Evolutionary conservation across 2,888 invertebrate species (phyloP).

Genomic region (Eurytoma adleriae): DNA sequence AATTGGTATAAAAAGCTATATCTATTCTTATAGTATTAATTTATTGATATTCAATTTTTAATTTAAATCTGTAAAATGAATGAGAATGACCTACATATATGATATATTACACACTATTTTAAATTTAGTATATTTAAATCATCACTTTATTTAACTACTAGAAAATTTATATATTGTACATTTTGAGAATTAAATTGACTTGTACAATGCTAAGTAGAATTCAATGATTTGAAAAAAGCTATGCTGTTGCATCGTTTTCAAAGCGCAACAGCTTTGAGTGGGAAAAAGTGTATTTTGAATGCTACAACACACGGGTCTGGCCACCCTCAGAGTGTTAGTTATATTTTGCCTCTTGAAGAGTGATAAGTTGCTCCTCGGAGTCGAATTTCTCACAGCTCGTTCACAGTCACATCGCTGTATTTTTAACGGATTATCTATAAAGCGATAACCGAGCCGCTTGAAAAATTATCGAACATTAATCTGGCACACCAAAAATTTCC

Average conservation of each 20-base stretch:
- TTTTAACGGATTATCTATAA: neutral
- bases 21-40: neutral
- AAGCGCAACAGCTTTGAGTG: neutral
- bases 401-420: neutral
- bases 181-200: too few species aligned
- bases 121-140: too few species aligned
- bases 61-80: too few species aligned
- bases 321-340: slow-evolving; percentile 21
- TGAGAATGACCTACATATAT: too few species aligned
- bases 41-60: neutral
- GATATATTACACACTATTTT: too few species aligned
- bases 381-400: slow-evolving; percentile 32
- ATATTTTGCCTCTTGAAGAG: slow-evolving; percentile 18
- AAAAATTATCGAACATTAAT: neutral
- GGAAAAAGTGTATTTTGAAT: slow-evolving; percentile 1
- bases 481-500: too few species aligned
- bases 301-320: neutral
- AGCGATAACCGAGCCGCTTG: neutral
- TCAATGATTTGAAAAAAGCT: too few species aligned
- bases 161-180: too few species aligned
- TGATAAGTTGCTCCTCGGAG: slow-evolving; percentile 28
- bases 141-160: too few species aligned
- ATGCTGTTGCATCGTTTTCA: too few species aligned
- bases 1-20: neutral
- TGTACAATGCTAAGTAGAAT: too few species aligned